Evolutionary conservation across 2,113 vertebrate genomes (phyloP).

Genomic region (Excalfactoria chinensis): DNA sequence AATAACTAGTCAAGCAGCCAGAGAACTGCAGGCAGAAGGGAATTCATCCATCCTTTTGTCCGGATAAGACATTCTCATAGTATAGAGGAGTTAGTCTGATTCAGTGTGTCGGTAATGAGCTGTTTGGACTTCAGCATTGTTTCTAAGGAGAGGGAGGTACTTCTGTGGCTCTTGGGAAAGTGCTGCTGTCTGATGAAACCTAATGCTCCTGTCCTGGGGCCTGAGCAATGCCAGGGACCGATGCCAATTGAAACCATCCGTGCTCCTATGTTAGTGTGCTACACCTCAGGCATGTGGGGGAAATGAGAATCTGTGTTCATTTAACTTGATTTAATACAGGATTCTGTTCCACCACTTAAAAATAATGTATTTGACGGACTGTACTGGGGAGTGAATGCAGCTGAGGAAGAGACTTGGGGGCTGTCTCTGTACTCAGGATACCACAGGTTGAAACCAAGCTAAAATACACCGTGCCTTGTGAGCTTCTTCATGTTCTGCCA

Average conservation of each 20-base stretch:
- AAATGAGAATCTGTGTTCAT: not conserved
- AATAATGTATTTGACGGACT: not conserved
- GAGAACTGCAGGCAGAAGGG: not conserved
- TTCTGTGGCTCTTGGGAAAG: not conserved
- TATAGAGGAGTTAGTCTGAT: not conserved
- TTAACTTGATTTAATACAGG: not conserved
- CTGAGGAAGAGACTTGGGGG: fast-evolving
- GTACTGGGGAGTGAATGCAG: fast-evolving
- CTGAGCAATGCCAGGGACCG: fast-evolving
- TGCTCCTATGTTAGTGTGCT: not conserved
- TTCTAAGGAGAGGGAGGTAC: not conserved
- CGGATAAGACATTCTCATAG: not conserved
- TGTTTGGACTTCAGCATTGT: not conserved
- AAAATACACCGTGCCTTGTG: fast-evolving
- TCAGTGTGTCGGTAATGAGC: not conserved
- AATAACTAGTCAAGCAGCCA: not conserved
- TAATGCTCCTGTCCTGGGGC: fast-evolving
- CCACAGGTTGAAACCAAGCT: not conserved
- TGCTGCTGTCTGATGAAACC: not conserved
- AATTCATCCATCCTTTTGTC: not conserved
- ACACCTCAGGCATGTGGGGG: fast-evolving
- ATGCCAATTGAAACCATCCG: fast-evolving
- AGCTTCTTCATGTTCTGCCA: fast-evolving
- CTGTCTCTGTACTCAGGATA: not conserved
- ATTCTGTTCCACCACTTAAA: not conserved